Evolutionary conservation across 1,140 invertebrate genomes (phyloP).

Genomic region (Subanguina moxae): DNA sequence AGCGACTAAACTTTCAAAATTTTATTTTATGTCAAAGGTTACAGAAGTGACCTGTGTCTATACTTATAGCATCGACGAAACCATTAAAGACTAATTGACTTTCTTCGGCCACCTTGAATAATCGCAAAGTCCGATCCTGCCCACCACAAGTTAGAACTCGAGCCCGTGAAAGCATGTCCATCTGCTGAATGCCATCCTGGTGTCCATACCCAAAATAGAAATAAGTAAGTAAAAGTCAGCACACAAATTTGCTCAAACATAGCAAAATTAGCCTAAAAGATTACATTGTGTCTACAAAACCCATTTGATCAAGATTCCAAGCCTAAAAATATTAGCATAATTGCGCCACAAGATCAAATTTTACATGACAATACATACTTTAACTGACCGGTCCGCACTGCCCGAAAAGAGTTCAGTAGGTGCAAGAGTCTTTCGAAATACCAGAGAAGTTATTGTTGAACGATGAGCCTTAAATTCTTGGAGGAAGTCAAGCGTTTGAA

Average conservation of each 20-base stretch:
- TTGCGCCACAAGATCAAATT: too few species aligned
- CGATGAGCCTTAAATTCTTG: conserved; percentile 33
- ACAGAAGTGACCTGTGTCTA: conserved; percentile 15
- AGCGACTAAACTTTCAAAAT: conserved; percentile 19
- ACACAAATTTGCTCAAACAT: too few species aligned
- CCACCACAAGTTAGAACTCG: conserved; percentile 24
- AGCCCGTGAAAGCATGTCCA: conserved; percentile 41
- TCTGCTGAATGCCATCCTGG: conserved; percentile 32
- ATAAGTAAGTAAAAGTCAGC: too few species aligned
- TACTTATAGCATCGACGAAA: conserved; percentile 29
- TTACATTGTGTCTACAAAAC: conserved; percentile 33
- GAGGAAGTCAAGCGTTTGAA: conserved; percentile 29
- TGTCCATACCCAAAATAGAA: conserved; percentile 18
- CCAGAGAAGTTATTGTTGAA: conserved; percentile 31
- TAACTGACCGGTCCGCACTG: conserved; percentile 37
- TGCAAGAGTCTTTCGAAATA: conserved; percentile 21
- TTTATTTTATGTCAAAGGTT: too few species aligned
- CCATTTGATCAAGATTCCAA: conserved; percentile 47
- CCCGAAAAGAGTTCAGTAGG: conserved; percentile 37
- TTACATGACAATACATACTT: conserved; percentile 23
- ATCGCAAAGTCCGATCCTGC: conserved; percentile 27
- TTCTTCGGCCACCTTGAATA: conserved; percentile 40
- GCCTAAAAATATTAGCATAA: conserved; percentile 36
- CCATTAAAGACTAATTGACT: conserved; percentile 43
- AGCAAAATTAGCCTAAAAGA: too few species aligned